Base-by-base conservation (phyloP, 2,888 invertebrate genomes). In the Eudasyphora cyanicolor region DNA sequence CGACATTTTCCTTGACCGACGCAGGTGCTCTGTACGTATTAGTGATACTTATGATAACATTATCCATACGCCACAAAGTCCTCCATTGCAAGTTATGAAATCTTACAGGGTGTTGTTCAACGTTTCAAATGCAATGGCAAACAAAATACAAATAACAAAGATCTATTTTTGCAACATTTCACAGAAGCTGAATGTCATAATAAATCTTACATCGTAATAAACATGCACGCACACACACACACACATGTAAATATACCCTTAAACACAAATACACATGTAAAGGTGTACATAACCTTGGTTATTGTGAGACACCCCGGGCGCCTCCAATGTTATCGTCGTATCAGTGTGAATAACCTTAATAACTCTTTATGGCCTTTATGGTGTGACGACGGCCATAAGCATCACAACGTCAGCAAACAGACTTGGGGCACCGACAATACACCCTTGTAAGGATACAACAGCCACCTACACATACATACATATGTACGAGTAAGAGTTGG, bases 271-370 rank as follows among this genome's bases (percentile, higher is more conserved):
- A 49, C 45, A 57, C 10, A 57, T 57, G n/a, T 8, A 38, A 38
- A 38, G 62, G 21, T 21, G 2, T 21, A 54, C 21, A 21, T 62
- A 29, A 62, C 17, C 5, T 32, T 62, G 35, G 62, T 35, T 35
- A 27, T 60, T 62, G 62, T 19, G 62, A 12, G 38, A 38, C 38
- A 38, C 38, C 1, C 14, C 8, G 14, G 14, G 14, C 38, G 38
- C 38, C 38, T 38, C 38, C 6, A 35, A 35, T 35, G 35, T 35
- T 38, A 38, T 38, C 38, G 10, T 14, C 2, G 10, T 38, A 38
- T 38, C 62, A 38, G 64, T 70, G 77, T 62, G 64, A 75, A 84
- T 75, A 78, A 78, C 70, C 64, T 78, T 80, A 79, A 17, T 45
- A 75, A 62, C 69, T 60, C 32, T 73, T 76, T 49, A 79, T 74